phyloP scores from a whole-genome alignment of 2,113 vertebrate species.

The Dasypus novemcinctus region DNA sequence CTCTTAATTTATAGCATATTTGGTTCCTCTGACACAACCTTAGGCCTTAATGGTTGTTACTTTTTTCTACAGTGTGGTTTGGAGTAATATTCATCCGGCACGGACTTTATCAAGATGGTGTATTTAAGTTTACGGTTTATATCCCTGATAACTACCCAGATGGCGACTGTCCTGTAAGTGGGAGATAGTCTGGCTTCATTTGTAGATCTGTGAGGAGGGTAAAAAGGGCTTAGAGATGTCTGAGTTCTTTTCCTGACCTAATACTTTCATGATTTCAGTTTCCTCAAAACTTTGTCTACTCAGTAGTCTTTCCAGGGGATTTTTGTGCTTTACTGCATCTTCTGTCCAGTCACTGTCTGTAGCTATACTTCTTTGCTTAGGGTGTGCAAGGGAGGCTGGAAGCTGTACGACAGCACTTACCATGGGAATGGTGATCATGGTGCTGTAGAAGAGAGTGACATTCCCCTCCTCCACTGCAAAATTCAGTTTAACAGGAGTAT shows the following conservation, averaged over 20 bases:
- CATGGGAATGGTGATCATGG: rapidly evolving
- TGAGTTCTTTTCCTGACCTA: not conserved
- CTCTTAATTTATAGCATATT: not conserved
- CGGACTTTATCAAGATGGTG: conserved; percentile 97
- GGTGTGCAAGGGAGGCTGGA: not conserved
- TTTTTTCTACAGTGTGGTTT: conserved; percentile 93
- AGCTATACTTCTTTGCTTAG: not conserved
- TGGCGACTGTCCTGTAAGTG: conserved; percentile 94
- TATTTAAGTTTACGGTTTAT: conserved; percentile 99
- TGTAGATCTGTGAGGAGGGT: not conserved
- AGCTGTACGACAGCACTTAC: not conserved
- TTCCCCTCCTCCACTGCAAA: not conserved
- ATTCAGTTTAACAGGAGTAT: not conserved
- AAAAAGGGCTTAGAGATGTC: not conserved
- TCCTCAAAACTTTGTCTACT: not conserved
- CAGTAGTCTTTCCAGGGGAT: rapidly evolving
- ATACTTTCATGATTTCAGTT: not conserved
- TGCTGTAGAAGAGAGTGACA: not conserved
- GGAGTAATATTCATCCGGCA: conserved; percentile 99
- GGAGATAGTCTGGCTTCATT: not conserved
- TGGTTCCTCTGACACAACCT: not conserved
- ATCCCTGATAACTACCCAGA: conserved; percentile 99
- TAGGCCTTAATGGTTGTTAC: not conserved
- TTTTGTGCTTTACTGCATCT: not conserved
- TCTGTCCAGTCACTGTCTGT: rapidly evolving